phyloP scores from a whole-genome alignment of 1,140 invertebrate species.

The Drosophila lacertosa region DNA sequence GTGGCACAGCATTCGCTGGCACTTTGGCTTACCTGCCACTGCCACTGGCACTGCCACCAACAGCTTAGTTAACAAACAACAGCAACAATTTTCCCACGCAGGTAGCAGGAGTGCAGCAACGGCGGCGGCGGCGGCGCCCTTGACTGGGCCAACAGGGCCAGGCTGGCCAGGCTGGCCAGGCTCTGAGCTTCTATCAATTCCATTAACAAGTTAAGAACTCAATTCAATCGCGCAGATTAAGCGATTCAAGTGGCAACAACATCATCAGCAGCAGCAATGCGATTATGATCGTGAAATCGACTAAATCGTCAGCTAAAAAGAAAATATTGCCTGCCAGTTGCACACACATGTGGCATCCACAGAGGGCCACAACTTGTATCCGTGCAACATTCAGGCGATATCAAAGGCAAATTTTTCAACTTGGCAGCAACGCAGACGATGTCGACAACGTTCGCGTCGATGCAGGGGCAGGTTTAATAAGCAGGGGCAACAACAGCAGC shows the following conservation, averaged over 20 bases:
- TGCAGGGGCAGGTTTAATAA: slow-evolving; percentile 47
- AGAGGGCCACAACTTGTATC: neutral
- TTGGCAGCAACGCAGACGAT: slow-evolving; percentile 29
- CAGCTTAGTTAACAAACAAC: slow-evolving; percentile 42
- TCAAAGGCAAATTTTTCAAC: slow-evolving; percentile 76
- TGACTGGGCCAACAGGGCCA: slow-evolving; percentile 9
- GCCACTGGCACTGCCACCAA: slow-evolving; percentile 7
- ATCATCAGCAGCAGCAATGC: slow-evolving; percentile 47
- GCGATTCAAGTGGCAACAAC: slow-evolving; percentile 61
- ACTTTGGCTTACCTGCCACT: slow-evolving; percentile 30
- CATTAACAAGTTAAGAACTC: slow-evolving; percentile 52
- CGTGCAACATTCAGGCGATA: slow-evolving; percentile 43
- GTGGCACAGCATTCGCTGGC: slow-evolving; percentile 29
- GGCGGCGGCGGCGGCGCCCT: slow-evolving; percentile 4
- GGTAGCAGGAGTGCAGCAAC: slow-evolving; percentile 30
- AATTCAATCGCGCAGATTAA: slow-evolving; percentile 53
- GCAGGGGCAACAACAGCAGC: slow-evolving; percentile 19
- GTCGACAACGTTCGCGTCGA: slow-evolving; percentile 29
- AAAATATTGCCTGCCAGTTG: slow-evolving; percentile 59
- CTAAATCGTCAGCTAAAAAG: slow-evolving; percentile 70
- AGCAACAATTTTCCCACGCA: slow-evolving; percentile 60
- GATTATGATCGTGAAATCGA: slow-evolving; percentile 71
- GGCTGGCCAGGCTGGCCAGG: neutral
- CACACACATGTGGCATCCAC: slow-evolving; percentile 22
- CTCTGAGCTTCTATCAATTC: slow-evolving; percentile 35